Conservation (phyloP, 1,140 invertebrate genomes). For the Phymastichus coffea region DNA sequence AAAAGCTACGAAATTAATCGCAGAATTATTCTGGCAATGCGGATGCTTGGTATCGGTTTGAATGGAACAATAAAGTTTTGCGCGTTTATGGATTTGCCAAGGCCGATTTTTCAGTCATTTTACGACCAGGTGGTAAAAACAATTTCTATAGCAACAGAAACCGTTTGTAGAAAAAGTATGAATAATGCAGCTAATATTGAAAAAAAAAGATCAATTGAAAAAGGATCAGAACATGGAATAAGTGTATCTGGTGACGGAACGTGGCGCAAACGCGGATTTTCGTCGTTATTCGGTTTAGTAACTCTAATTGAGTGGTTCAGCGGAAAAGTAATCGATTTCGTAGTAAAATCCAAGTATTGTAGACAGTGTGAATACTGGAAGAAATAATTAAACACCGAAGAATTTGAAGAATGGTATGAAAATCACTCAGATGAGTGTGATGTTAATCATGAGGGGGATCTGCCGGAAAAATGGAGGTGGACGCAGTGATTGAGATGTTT, state of each 20-base stretch:
- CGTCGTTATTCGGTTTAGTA: background rate
- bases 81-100: background rate
- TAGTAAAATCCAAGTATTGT: background rate
- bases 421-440: background rate
- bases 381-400: background rate
- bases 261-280: background rate
- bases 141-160: background rate
- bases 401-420: background rate
- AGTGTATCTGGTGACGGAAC: background rate
- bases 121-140: background rate
- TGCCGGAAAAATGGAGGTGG: background rate
- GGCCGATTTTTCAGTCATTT: background rate
- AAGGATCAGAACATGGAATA: background rate
- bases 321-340: background rate
- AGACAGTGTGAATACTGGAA: background rate
- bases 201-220: background rate
- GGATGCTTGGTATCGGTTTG: background rate
- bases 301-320: background rate
- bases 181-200: background rate
- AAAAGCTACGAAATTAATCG: slow-evolving; percentile 12
- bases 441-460: background rate
- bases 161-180: background rate
- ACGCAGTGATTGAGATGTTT: slow-evolving; percentile 20
- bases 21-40: slow-evolving; percentile 5
- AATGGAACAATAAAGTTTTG: background rate